Evolutionary conservation across 2,113 vertebrate species (phyloP).

Genomic region (Cranoglanis bouderius): DNA sequence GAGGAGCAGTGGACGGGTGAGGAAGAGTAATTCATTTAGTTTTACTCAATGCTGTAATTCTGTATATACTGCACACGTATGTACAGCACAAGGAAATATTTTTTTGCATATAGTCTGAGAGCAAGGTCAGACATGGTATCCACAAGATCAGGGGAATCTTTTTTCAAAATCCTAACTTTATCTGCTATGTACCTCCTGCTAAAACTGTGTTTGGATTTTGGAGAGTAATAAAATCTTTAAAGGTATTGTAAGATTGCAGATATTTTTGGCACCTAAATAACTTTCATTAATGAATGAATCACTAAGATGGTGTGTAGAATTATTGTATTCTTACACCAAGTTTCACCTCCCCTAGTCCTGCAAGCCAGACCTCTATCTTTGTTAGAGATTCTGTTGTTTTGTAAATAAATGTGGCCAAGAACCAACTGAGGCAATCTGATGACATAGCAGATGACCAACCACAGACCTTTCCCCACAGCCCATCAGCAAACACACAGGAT

Average conservation of each 20-base stretch:
- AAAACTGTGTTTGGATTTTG: neutral
- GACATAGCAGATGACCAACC: neutral
- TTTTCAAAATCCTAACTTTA: no score
- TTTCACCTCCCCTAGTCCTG: neutral
- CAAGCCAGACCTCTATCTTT: neutral
- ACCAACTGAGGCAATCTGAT: neutral
- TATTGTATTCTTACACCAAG: neutral
- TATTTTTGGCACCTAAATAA: neutral
- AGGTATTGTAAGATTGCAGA: neutral
- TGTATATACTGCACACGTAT: neutral
- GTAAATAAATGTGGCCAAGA: neutral
- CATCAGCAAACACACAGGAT: neutral
- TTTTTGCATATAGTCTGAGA: neutral
- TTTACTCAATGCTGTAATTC: neutral
- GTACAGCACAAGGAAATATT: neutral
- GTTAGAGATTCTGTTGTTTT: neutral
- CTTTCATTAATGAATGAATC: neutral
- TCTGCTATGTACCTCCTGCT: neutral
- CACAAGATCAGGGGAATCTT: neutral
- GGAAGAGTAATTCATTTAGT: neutral
- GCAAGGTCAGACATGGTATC: neutral
- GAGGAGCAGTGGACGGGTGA: constrained; percentile 89
- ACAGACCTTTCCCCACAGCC: neutral
- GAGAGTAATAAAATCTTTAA: neutral
- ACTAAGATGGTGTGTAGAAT: neutral